Base-by-base conservation (phyloP, 2,888 invertebrate genomes). In the Sicus ferrugineus region DNA sequence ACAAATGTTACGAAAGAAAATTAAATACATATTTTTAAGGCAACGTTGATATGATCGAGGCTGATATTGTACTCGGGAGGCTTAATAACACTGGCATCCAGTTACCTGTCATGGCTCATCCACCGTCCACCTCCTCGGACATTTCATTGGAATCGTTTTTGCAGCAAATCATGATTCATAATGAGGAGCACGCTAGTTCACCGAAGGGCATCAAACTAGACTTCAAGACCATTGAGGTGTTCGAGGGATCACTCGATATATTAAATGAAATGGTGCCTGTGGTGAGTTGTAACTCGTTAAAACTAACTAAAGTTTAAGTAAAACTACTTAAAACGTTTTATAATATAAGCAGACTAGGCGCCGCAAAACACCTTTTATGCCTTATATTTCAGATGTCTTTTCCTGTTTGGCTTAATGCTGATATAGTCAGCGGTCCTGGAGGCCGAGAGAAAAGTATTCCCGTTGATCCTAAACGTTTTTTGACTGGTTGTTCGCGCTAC, bases 401-500 rank as follows among this genome's bases (percentile, higher is more conserved):
- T 78, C 95, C 95, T 0, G 81, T 96, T 3, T 95, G 94, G 93
- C 83, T 96, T 69, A 96, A 96, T 83, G 95, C 96, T 0, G 96
- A 96, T 83, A 93, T 96, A 52, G 72, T 85, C 0, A 72, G 86
- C 0, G 96, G 96, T 0, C 95, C 95, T 0, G 88, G 91, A 0
- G 88, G 90, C 69, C 83, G 88, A 9, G 87, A 86, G 3, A 79
- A 82, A 16, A 80, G 86, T 0, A 82, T 78, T 54, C 92, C 93
- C 0, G 90, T 95, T 0, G 88, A 92, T 78, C 78, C 83, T 1
- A 73, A 73, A 7, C 74, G 77, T 7, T 96, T 96, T 84, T 84
- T 96, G 30, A 78, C 82, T 0, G 86, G 88, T 3, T 89, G 88
- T 0, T 85, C 88, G 62, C 84, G 86, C 50, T 90, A 92, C 73